Base-by-base conservation (phyloP, 2,797 vertebrate genomes). In the Hyperoplus lanceolatus region DNA sequence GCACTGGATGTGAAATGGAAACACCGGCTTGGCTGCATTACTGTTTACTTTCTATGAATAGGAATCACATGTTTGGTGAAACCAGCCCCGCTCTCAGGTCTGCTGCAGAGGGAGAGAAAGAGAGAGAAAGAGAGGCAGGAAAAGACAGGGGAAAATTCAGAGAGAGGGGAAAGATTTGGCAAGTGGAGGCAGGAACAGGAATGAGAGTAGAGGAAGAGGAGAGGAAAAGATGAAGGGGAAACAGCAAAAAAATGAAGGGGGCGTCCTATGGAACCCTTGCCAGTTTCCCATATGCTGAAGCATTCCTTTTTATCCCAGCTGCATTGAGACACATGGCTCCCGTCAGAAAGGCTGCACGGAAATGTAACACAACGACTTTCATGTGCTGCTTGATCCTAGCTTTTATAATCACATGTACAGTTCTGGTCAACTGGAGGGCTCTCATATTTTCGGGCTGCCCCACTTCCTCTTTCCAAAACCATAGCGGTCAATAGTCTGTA, bases 41-140 rank as follows among this genome's bases (percentile, higher is more conserved):
- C 88, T 94, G 93, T 95, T 94, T 95, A 90, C 89, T 81, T 92
- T 94, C 92, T 94, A 92, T 95, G 93, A 94, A 94, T 93, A 95
- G 93, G 93, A 92, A 92, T 91, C 79, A 85, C 92, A 91, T 92
- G 92, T 94, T 94, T 83, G 85, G 91, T 92, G 86, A 90, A 89
- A 88, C 77, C 83, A 79, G 79, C 76, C 72, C 29, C 55, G 38
- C 70, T 73, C 81, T 68, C 78, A 82, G 61, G 84, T 79, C 86
- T 85, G 87, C 72, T 65, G 78, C 76, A 39, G 70, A 58, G 63
- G 38, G 75, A 45, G 38, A 43, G 63, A 41, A 8, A 55, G 41
- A 39, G 48, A 41, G 45, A 29, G 51, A 53, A 29, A 29, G 46
- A 58, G 7, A 62, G 41, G 15, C 18, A 43, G 64, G 50, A 48